Base-by-base conservation (phyloP, 2,113 vertebrate species). In the Condylura cristata region DNA sequence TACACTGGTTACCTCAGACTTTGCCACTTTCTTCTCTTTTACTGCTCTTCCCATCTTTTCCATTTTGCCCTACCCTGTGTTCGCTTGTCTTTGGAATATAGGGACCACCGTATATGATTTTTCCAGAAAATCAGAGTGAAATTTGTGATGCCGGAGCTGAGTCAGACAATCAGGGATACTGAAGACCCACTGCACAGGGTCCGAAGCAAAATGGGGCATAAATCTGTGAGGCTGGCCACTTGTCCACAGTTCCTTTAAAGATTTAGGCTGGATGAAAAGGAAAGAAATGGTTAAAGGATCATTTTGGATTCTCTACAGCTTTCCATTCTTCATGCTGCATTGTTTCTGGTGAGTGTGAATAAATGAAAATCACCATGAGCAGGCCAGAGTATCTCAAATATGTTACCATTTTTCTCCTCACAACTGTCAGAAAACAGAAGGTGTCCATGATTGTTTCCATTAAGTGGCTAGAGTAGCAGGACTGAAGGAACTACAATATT, bases 221-320 rank as follows among this genome's bases (percentile, higher is more conserved):
- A 34, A 74, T 74, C 44, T 63, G 16, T 76, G n/a, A 86, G 68
- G 61, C 3, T 79, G 66, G 68, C 53, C 63, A 78, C 39, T 68
- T 63, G 39, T 90, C 32, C 79, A 44, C 26, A 58, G 39, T 70
- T 94, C 30, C 26, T 75, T 30, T 20, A 81, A 90, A 92, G 41
- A 94, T 82, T 41, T 66, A 14, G 61, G 48, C 72, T 90, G 48
- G 17, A 61, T 28, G 44, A 58, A 71, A 68, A 92, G 48, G 24
- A 72, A 93, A 83, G 46, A 83, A 92, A 89, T 10, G 8, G 68
- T 79, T 83, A 91, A 85, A 88, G 5, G 53, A 85, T 46, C 60
- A 71, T 58, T 92, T 83, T 34, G 30, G 66, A 90, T 93, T 89
- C 79, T 72, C 41, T 72, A 68, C 86, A 82, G 61, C 82, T 93